Base-by-base conservation (phyloP, 1,140 invertebrate species). In the Penaeus vannamei region DNA sequence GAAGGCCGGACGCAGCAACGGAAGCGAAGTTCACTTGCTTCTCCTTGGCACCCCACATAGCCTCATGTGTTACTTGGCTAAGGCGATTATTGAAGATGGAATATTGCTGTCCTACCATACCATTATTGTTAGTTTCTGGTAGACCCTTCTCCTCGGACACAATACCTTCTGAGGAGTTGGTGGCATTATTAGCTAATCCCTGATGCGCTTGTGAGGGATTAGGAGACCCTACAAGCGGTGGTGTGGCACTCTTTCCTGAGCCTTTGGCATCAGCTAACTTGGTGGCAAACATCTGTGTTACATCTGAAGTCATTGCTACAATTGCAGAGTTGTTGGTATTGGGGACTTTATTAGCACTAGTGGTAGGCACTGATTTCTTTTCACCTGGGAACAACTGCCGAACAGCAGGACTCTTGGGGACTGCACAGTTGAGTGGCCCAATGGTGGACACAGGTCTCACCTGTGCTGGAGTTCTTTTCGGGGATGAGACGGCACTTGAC, bases 1-100 rank as follows among this genome's bases (percentile, higher is more conserved):
- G 92, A 92, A 93, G 94, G 32, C 94, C 95, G 76, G 95, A 94
- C 20, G 95, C 95, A 89, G 96, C 95, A 36, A 96, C 96, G 85
- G 95, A 95, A 14, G 96, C 96, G 93, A 96, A 96, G 92, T 96
- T 96, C 93, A 95, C 95, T 90, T 94, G 95, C 92, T 95, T 96
- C 92, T 94, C 95, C 92, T 95, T 96, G 92, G 94, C 93, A n/a
- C 94, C 94, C 94, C 95, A 95, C 93, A 95, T 94, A 12, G 94
- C 94, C 89, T 95, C 94, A 90, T 95, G 95, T 36, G 90, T 95
- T 94, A 46, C 94, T 93, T 92, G 93, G 85, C 88, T 91, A 85
- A 91, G 81, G 7, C 87, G 77, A 53, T 91, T 90, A 72, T 87
- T 90, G 10, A 91, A 91, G 61, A 90, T 88, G 59, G 85, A 91